Evolutionary conservation across 2,888 invertebrate species (phyloP).

Genomic region (Drosophila mimetica): DNA sequence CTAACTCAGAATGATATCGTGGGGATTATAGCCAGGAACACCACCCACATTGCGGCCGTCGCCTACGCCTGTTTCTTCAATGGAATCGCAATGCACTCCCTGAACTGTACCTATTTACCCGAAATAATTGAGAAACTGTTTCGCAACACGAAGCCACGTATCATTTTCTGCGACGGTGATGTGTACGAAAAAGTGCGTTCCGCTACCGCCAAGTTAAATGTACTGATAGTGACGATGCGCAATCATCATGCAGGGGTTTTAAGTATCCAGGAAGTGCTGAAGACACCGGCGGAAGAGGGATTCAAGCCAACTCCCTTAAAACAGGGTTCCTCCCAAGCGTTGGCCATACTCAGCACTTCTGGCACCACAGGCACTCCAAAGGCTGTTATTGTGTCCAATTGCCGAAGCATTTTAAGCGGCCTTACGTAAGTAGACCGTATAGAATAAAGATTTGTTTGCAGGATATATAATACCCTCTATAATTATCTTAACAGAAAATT

Average conservation of each 20-base stretch:
- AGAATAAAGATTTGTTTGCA: too few species aligned
- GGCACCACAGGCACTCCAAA: slow-evolving; percentile 80
- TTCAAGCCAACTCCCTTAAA: slow-evolving; percentile 59
- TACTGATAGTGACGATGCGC: slow-evolving; percentile 51
- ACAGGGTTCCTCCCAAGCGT: slow-evolving; percentile 60
- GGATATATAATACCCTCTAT: too few species aligned
- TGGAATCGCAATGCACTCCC: slow-evolving; percentile 60
- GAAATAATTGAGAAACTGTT: slow-evolving; percentile 53
- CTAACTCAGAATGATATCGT: slow-evolving; percentile 66
- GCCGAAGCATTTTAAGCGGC: slow-evolving; percentile 25
- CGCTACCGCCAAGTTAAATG: slow-evolving; percentile 21
- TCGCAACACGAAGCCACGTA: slow-evolving; percentile 59
- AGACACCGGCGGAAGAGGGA: slow-evolving; percentile 17
- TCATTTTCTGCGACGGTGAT: slow-evolving; percentile 60
- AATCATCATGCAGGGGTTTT: slow-evolving; percentile 36
- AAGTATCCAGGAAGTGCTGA: slow-evolving; percentile 49
- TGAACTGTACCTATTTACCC: slow-evolving; percentile 50
- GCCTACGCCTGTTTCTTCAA: slow-evolving; percentile 70
- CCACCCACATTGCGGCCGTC: slow-evolving; percentile 61
- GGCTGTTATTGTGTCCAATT: slow-evolving; percentile 58
- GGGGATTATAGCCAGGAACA: slow-evolving; percentile 69
- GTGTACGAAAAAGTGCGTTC: slow-evolving; percentile 47
- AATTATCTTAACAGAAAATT: slow-evolving; percentile 33
- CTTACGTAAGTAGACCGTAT: slow-evolving; percentile 23
- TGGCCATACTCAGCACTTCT: slow-evolving; percentile 78